A percentile compares a stretch with the other conserved stretches of the same genome.
Conservation (phyloP, 2,797 vertebrate genomes). For the Pristis pectinata region DNA sequence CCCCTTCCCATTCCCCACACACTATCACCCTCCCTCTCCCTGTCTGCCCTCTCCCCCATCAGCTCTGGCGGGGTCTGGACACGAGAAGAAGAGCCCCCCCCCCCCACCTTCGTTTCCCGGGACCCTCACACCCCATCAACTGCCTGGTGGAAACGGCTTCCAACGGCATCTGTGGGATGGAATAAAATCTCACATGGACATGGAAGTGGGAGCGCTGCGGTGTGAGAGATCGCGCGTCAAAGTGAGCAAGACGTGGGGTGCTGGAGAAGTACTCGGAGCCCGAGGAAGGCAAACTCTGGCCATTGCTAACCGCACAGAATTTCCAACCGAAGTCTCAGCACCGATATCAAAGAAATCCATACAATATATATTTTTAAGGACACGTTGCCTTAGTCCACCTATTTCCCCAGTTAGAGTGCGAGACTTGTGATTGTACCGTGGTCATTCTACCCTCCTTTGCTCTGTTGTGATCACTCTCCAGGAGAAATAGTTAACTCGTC, state of each 20-base stretch:
- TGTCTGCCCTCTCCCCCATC: too few species aligned
- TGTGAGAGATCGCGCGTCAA: background rate
- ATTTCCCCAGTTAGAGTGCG: background rate
- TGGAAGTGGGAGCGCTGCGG: background rate
- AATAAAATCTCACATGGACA: background rate
- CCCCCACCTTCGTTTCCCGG: background rate
- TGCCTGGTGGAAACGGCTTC: background rate
- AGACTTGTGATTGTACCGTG: background rate
- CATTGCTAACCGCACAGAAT: background rate
- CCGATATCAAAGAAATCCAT: background rate
- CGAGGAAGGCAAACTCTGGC: background rate
- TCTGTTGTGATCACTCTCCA: too few species aligned
- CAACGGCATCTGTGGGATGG: background rate
- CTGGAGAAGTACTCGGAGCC: background rate
- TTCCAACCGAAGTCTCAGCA: background rate
- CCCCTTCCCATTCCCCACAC: too few species aligned
- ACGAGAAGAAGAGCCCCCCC: background rate
- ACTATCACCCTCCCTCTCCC: too few species aligned
- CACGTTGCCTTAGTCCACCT: background rate
- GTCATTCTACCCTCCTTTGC: too few species aligned
- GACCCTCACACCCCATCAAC: background rate
- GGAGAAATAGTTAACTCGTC: too few species aligned
- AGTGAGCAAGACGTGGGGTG: background rate
- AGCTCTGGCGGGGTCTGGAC: background rate
- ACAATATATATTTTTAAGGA: background rate